phyloP scores from a whole-genome alignment of 64 coral and sea anemone species.

The Hydrozoanthus tunicans region DNA sequence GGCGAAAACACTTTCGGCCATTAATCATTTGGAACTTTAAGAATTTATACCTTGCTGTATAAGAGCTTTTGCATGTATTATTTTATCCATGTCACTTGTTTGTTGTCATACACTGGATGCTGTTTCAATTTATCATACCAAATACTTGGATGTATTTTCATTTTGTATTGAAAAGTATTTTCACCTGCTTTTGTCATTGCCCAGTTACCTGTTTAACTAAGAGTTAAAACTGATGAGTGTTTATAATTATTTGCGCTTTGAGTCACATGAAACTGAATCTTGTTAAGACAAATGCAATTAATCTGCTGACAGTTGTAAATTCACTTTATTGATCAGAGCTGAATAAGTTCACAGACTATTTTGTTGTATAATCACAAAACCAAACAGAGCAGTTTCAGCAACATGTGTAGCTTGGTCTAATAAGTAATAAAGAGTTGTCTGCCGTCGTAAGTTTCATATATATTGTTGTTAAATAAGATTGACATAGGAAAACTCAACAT shows the following conservation, averaged over 20 bases:
- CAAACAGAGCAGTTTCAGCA: too few species aligned
- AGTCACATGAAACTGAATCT: background rate
- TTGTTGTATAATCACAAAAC: too few species aligned
- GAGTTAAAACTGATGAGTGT: background rate
- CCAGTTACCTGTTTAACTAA: background rate
- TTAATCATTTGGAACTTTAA: constrained; percentile 40
- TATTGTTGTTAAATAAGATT: too few species aligned
- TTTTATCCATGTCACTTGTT: background rate
- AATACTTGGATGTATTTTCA: background rate
- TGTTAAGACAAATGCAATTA: too few species aligned
- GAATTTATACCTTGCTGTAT: constrained; percentile 26
- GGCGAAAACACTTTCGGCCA: constrained; percentile 99
- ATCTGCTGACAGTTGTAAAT: background rate
- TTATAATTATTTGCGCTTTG: background rate
- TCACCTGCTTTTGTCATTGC: background rate
- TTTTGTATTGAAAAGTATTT: background rate
- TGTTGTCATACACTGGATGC: background rate
- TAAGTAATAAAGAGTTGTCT: too few species aligned
- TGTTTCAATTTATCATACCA: background rate
- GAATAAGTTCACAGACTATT: too few species aligned
- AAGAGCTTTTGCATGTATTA: background rate
- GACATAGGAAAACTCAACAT: too few species aligned
- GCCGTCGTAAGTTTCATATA: too few species aligned
- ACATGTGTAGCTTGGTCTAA: too few species aligned
- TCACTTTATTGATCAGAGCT: too few species aligned